Conservation (phyloP, 1,140 invertebrate genomes). For the Sarcophaga peregrina region DNA sequence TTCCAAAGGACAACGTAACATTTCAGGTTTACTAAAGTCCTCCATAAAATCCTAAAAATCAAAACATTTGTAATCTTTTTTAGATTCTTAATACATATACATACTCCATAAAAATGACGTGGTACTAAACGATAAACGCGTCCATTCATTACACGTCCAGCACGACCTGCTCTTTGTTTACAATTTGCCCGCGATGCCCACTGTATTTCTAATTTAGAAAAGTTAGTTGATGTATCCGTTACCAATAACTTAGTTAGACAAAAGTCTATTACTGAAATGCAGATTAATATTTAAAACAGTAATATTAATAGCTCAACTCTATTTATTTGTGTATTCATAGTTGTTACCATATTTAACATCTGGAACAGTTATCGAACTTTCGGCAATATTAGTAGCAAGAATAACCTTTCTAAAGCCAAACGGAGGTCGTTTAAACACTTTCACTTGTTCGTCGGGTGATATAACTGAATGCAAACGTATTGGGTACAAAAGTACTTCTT, state of each 20-base stretch:
- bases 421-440: conserved; percentile 66
- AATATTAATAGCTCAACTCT: neutral
- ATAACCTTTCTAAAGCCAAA: conserved; percentile 83
- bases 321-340: too few relatives aligned
- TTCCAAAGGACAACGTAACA: conserved; percentile 83
- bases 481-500: conserved; percentile 49
- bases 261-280: conserved; percentile 89
- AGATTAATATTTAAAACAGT: conserved; percentile 34
- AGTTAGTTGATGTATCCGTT: conserved; percentile 81
- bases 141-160: conserved; percentile 87
- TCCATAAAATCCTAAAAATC: conserved; percentile 65
- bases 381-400: conserved; percentile 95
- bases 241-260: conserved; percentile 89
- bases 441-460: conserved; percentile 53
- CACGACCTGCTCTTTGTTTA: conserved; percentile 88
- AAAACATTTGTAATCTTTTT: neutral
- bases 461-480: conserved; percentile 63
- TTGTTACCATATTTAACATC: conserved; percentile 86
- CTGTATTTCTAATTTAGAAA: conserved; percentile 78
- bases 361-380: conserved; percentile 95
- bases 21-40: conserved; percentile 78
- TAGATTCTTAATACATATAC: neutral
- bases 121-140: conserved; percentile 88
- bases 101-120: conserved; percentile 75
- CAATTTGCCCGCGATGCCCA: conserved; percentile 94